Conservation (phyloP, 2,797 vertebrate genomes). For the Pseudocheirus occidentalis region DNA sequence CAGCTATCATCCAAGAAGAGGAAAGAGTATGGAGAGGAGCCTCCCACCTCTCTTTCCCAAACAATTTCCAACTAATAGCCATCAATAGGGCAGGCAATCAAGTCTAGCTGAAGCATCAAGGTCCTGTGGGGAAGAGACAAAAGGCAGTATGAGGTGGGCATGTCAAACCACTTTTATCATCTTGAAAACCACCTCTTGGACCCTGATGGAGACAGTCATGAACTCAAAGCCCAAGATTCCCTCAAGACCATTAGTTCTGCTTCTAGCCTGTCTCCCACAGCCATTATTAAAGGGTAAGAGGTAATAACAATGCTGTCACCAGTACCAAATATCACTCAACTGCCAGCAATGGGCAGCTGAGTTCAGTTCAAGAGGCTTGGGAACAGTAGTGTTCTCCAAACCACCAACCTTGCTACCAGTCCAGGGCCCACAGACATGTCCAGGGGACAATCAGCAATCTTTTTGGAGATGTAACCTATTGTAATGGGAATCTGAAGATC, state of each 20-base stretch:
- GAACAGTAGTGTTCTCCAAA: neutral
- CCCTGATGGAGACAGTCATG: neutral
- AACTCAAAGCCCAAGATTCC: neutral
- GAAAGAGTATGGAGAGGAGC: neutral
- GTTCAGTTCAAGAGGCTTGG: neutral
- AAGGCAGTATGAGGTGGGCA: neutral
- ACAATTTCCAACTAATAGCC: neutral
- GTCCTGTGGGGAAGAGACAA: neutral
- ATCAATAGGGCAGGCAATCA: neutral
- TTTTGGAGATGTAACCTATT: neutral
- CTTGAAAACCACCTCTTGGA: neutral
- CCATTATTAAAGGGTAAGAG: neutral
- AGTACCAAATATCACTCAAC: too few species aligned
- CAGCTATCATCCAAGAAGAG: neutral
- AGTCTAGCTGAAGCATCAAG: neutral
- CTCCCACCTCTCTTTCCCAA: neutral
- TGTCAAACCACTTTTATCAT: neutral
- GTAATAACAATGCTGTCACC: neutral
- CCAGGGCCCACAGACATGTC: neutral
- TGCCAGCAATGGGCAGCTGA: neutral
- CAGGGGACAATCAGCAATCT: neutral
- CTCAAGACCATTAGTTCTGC: neutral
- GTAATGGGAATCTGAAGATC: too few species aligned
- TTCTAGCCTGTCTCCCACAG: neutral
- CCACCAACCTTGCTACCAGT: neutral